Percentiles rank a stretch among this genome's conserved stretches.
Evolutionary conservation across 2,113 vertebrate genomes (phyloP).

Genomic region (Gallinago paraguaiae): DNA sequence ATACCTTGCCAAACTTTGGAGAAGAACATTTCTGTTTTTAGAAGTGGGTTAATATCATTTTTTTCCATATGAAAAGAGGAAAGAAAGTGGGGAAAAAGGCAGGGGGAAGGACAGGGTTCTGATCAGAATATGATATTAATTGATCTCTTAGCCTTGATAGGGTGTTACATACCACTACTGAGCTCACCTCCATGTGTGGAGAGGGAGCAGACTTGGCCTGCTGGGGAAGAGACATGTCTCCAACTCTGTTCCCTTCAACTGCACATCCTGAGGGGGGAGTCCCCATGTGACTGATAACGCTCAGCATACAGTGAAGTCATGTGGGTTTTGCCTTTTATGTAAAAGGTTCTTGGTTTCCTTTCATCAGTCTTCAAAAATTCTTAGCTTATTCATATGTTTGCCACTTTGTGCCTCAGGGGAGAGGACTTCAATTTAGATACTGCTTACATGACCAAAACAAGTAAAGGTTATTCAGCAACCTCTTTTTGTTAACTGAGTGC

Average conservation of each 20-base stretch:
- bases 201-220: neutral
- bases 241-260: neutral
- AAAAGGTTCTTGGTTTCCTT: neutral
- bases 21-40: neutral
- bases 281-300: neutral
- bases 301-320: neutral
- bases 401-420: neutral
- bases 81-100: neutral
- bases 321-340: neutral
- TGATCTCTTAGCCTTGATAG: neutral
- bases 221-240: neutral
- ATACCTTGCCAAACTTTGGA: neutral
- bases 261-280: neutral
- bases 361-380: slow-evolving; percentile 2
- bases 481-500: neutral
- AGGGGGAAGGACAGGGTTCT: neutral
- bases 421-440: neutral
- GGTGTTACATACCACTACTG: neutral
- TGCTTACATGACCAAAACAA: neutral
- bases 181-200: neutral
- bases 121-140: neutral
- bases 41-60: neutral
- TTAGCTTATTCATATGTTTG: neutral
- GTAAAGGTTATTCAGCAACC: neutral
- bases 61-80: neutral